These are phyloP conservation scores for Ophioninae sp. DNA, from an alignment of 2,888 invertebrate genomes.

Conservation along the genomic window DNA sequence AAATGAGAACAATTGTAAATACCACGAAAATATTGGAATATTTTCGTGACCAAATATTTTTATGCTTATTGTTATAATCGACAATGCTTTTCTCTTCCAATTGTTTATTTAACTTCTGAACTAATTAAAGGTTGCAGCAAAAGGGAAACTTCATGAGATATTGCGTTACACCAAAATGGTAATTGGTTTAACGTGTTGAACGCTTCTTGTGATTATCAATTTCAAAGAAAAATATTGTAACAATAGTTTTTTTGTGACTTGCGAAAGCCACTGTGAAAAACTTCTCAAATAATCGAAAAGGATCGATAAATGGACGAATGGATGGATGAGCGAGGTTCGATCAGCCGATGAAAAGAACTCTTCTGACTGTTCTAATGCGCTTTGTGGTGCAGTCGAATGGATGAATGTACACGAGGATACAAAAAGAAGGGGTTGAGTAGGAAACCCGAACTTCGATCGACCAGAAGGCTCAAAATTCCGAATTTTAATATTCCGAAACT, in stretches of 20 bases:
- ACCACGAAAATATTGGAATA: conserved; percentile 23
- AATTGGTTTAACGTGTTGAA: conserved; percentile 1
- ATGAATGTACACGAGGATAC: conserved; percentile 64
- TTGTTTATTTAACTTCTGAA: background rate
- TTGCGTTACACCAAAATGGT: background rate
- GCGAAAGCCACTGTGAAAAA: no score
- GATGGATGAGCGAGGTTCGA: conserved; percentile 47
- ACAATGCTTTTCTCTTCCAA: conserved; percentile 4
- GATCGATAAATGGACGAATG: background rate
- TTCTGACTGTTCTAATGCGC: conserved; percentile 25
- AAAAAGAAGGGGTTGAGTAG: no score
- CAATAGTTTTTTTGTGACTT: no score
- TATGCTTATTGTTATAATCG: conserved; percentile 3
- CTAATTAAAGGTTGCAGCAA: background rate
- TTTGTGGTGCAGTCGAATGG: conserved; percentile 56
- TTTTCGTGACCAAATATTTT: conserved; percentile 11
- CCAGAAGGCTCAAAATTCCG: no score
- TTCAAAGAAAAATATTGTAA: no score
- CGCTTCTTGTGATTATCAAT: no score
- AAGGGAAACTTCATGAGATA: background rate
- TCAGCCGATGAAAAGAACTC: conserved; percentile 49
- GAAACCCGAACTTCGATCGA: no score
- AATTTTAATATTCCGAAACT: no score
- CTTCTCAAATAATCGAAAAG: background rate
- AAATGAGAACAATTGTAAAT: conserved; percentile 8